Conservation (phyloP, 1,140 invertebrate species). For the Panagrolaimus sp. region DNA sequence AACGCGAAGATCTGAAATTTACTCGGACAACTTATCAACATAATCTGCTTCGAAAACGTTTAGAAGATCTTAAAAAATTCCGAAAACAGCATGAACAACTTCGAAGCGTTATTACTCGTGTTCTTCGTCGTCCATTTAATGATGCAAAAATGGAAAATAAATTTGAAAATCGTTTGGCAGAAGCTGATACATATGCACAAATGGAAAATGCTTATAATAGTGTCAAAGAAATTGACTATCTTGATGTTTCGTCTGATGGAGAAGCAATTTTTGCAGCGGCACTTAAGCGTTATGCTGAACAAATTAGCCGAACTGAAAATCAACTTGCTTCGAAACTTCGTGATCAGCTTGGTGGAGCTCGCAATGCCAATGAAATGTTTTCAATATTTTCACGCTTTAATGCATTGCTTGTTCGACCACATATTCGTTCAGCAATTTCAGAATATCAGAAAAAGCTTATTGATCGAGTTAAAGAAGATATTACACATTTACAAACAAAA, state of each 20-base stretch:
- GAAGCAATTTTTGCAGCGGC: constrained; percentile 94
- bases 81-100: constrained; percentile 93
- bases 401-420: constrained; percentile 91
- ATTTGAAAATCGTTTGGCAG: constrained; percentile 20
- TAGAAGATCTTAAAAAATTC: constrained; percentile 93
- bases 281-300: constrained; percentile 85
- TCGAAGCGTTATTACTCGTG: constrained; percentile 86
- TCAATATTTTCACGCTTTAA: constrained; percentile 95
- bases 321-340: constrained; percentile 89
- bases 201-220: constrained; percentile 78
- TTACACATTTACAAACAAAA: constrained; percentile 92
- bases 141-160: constrained; percentile 17
- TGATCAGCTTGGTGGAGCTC: constrained; percentile 92
- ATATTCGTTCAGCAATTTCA: constrained; percentile 93
- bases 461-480: constrained; percentile 96
- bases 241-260: constrained; percentile 93
- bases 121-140: constrained; percentile 63
- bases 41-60: constrained; percentile 83
- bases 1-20: constrained; percentile 71
- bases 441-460: constrained; percentile 99
- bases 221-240: constrained; percentile 94
- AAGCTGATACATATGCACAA: constrained; percentile 12
- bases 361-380: constrained; percentile 99
- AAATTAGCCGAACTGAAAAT: constrained; percentile 93
- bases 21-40: constrained; percentile 79